phyloP scores from a whole-genome alignment of 2,113 vertebrate species.

The Gasterosteus nipponicus region DNA sequence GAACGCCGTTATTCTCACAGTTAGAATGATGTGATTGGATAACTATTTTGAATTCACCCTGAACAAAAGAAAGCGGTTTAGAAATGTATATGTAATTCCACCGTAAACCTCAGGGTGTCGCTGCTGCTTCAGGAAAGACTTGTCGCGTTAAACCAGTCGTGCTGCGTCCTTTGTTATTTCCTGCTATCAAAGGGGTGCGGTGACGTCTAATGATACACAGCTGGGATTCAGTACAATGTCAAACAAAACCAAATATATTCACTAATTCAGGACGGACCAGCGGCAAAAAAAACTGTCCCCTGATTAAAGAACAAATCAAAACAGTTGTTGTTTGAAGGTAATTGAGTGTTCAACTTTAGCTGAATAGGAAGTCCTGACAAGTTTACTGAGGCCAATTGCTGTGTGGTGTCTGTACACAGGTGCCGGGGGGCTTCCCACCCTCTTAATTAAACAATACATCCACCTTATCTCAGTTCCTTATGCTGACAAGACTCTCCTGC shows the following conservation, averaged over 20 bases:
- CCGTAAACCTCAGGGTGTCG: conserved; percentile 57
- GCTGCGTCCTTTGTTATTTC: conserved; percentile 25
- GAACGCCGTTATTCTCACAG: background rate
- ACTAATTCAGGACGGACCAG: conserved; percentile 8
- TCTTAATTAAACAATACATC: conserved; percentile 77
- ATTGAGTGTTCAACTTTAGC: background rate
- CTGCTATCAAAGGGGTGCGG: background rate
- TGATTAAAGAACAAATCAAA: background rate
- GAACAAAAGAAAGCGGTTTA: background rate
- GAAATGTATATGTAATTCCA: conserved; percentile 12
- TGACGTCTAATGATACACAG: conserved; percentile 25
- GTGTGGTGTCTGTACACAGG: conserved; percentile 64
- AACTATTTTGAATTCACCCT: background rate
- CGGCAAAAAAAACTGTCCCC: background rate
- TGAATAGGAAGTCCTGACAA: conserved; percentile 71
- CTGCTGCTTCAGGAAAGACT: conserved; percentile 56
- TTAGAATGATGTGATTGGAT: background rate
- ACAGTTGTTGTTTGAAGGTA: conserved; percentile 14
- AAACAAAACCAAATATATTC: background rate
- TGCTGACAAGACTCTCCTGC: conserved; percentile 64
- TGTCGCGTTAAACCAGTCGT: background rate
- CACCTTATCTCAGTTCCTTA: conserved; percentile 69
- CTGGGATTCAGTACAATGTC: conserved; percentile 9
- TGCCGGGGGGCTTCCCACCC: conserved; percentile 58
- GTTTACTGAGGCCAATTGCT: conserved; percentile 74